Percentiles rank a stretch among this genome's conserved stretches.
These are phyloP conservation scores for Leucopsar rothschildi DNA, from an alignment of 2,113 vertebrate genomes.

Conservation along the genomic window DNA sequence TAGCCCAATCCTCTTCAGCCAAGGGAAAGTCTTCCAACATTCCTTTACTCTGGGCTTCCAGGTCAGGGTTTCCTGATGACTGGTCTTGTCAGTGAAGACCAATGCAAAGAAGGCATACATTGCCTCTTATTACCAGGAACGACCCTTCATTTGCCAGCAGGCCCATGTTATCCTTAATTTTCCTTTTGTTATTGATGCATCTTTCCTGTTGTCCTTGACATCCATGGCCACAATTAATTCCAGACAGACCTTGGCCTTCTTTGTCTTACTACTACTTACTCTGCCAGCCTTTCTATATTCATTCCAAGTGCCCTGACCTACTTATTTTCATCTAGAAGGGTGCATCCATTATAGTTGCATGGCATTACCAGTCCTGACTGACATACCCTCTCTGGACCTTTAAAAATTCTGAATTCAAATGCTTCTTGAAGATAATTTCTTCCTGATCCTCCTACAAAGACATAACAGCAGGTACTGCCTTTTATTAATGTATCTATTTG, in stretches of 20 bases:
- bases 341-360: not conserved
- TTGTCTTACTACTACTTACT: not conserved
- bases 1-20: not conserved
- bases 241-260: not conserved
- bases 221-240: not conserved
- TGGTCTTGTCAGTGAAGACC: not conserved
- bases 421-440: not conserved
- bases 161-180: not conserved
- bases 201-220: not conserved
- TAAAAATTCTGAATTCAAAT: not conserved
- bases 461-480: not conserved
- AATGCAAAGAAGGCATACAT: not conserved
- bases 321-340: not conserved
- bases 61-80: not conserved
- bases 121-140: not conserved
- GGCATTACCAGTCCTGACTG: not conserved
- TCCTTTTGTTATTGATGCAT: not conserved
- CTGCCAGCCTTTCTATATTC: not conserved
- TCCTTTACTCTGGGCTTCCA: not conserved
- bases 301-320: not conserved
- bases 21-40: not conserved
- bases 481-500: not conserved
- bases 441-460: not conserved
- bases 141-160: not conserved
- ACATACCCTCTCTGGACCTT: not conserved